Base-by-base conservation (phyloP, 1,140 invertebrate species). In the Maniola jurtina region DNA sequence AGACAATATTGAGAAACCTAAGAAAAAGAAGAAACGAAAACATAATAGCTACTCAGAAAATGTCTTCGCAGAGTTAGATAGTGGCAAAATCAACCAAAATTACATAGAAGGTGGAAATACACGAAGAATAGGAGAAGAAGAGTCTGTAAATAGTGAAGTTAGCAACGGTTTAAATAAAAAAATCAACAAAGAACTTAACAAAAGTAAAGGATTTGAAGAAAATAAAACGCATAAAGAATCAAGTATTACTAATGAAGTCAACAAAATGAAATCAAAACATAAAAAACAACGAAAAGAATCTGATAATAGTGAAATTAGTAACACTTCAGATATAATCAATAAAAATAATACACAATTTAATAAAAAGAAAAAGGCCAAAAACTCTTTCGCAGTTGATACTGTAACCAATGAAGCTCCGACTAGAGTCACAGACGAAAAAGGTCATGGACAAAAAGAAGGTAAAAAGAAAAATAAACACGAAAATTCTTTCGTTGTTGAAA, bases 1-100 rank as follows among this genome's bases (percentile, higher is more conserved):
- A 14, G 15, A 50, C 55, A 6, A 13, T 61, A 13, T 11, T 25
- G 14, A 40, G 55, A 54, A 54, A 38, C 25, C 68, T 2, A 70
- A 66, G 34, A 75, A 71, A 35, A 61, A 70, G 52, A 62, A 65
- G 15, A 72, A 67, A 16, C 35, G 42, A 57, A 64, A 64, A 56
- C 52, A 56, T 8, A 40, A 54, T 25, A 14, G 9, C 47, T 14
- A 42, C 8, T 40, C 15, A 33, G 58, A 40, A 64, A 45, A 36
- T 55, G 56, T 5, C 15, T 50, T 11, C 6, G 11, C 6, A 11
- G 10, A 16, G 7, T 5, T 7, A 11, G 48, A 50, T 11, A 45
- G 1, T 45, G 42, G 13, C 5, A 5, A 11, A 1, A 45, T 45
- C 42, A 13, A 5, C 10, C 9, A 45, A 45, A 45, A 45, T 5